Evolutionary conservation across 2,888 invertebrate genomes (phyloP).

Genomic region (Drosophila robusta): DNA sequence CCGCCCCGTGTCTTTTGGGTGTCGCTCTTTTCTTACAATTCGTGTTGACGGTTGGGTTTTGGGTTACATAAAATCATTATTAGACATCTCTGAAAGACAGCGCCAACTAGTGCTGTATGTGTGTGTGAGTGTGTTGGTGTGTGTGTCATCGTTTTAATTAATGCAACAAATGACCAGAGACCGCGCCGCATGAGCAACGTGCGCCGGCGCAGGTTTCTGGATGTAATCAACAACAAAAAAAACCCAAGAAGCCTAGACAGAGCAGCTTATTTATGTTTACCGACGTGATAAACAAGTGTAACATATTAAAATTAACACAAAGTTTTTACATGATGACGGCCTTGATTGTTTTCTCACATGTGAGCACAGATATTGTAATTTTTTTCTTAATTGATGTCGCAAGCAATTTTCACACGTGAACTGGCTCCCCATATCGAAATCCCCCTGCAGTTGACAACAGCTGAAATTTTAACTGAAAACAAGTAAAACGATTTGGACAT

Average conservation of each 20-base stretch:
- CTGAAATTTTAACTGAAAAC: constrained; percentile 2
- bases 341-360: constrained; percentile 57
- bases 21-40: constrained; percentile 49
- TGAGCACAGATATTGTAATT: constrained; percentile 16
- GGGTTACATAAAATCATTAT: constrained; percentile 74
- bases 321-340: constrained; percentile 46
- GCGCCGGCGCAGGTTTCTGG: constrained; percentile 40
- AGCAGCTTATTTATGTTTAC: constrained; percentile 46
- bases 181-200: constrained; percentile 58
- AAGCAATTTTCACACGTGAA: constrained; percentile 59
- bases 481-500: background rate
- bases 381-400: constrained; percentile 48
- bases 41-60: constrained; percentile 31
- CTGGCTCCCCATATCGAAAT: background rate
- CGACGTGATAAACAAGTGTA: constrained; percentile 56
- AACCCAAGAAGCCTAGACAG: constrained; percentile 20
- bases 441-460: background rate
- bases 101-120: constrained; percentile 22
- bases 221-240: constrained; percentile 9
- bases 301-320: constrained; percentile 65
- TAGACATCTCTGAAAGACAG: constrained; percentile 57
- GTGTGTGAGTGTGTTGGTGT: constrained; percentile 1
- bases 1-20: constrained; percentile 42
- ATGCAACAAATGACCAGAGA: constrained; percentile 58
- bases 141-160: constrained; percentile 74